These are phyloP conservation scores for Stratiomys singularior DNA, from an alignment of 2,888 invertebrate species.

Conservation along the genomic window DNA sequence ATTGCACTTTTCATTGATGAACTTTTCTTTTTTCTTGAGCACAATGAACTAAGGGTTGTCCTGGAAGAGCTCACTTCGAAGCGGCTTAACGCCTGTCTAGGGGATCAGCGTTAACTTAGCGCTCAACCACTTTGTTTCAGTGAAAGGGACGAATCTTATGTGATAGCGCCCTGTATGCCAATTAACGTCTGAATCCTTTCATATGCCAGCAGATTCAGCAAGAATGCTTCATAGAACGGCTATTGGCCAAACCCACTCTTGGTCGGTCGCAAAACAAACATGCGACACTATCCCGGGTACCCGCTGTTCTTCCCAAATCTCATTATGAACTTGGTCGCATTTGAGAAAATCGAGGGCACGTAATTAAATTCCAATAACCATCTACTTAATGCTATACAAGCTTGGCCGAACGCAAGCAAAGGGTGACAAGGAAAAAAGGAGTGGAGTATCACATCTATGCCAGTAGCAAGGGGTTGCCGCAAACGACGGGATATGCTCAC, in stretches of 20 bases:
- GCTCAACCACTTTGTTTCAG: too few species aligned
- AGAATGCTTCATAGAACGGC: too few species aligned
- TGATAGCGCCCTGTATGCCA: too few species aligned
- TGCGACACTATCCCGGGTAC: slow-evolving; percentile 12
- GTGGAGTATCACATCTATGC: slow-evolving; percentile 13
- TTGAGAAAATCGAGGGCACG: slow-evolving; percentile 19
- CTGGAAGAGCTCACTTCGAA: too few species aligned
- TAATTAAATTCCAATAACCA: slow-evolving; percentile 44
- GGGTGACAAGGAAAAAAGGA: background rate
- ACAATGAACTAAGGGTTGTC: too few species aligned
- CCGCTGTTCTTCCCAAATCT: background rate
- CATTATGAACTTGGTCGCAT: slow-evolving; percentile 33
- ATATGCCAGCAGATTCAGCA: too few species aligned
- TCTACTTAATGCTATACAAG: slow-evolving; percentile 13
- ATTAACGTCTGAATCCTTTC: too few species aligned
- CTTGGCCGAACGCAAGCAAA: background rate
- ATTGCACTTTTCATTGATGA: too few species aligned
- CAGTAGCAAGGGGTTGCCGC: background rate
- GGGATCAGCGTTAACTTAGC: too few species aligned
- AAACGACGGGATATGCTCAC: background rate
- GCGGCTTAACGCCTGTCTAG: too few species aligned
- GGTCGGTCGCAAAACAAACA: slow-evolving; percentile 1
- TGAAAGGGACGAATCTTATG: too few species aligned
- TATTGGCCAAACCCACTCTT: background rate
- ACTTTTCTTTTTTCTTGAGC: too few species aligned